Conservation (phyloP, 2,113 vertebrate species). For the Scatophagus argus region DNA sequence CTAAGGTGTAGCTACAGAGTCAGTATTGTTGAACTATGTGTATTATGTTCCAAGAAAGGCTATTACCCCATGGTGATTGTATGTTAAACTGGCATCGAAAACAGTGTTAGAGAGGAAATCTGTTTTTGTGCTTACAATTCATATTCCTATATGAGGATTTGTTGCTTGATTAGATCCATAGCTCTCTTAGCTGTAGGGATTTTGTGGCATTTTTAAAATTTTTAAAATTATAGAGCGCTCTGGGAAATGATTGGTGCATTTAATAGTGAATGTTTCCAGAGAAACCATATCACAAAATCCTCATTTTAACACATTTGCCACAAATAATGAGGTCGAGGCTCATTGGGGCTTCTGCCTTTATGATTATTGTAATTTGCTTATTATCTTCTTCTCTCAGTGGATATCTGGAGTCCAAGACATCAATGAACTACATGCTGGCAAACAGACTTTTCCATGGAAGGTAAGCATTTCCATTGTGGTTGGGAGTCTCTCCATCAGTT, state of each 20-base stretch:
- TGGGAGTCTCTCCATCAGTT: conserved; percentile 68
- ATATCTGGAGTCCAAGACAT: conserved; percentile 95
- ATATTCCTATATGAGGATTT: conserved; percentile 62
- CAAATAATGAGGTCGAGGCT: conserved; percentile 48
- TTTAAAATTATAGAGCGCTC: conserved; percentile 58
- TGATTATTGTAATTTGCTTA: conserved; percentile 66
- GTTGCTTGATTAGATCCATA: conserved; percentile 62
- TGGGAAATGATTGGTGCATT: conserved; percentile 45
- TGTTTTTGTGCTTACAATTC: conserved; percentile 60
- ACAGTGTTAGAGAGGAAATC: conserved; percentile 54
- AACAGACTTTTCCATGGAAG: conserved; percentile 94
- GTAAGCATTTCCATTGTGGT: conserved; percentile 86
- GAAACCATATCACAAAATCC: conserved; percentile 37
- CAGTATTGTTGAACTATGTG: conserved; percentile 16
- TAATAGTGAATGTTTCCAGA: conserved; percentile 36
- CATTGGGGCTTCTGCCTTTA: conserved; percentile 42
- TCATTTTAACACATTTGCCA: conserved; percentile 57
- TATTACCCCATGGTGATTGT: conserved; percentile 20
- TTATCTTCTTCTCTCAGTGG: conserved; percentile 78
- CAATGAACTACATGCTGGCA: conserved; percentile 96
- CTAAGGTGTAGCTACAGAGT: conserved; percentile 18
- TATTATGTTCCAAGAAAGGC: conserved; percentile 17
- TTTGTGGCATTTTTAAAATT: conserved; percentile 58
- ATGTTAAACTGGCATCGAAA: conserved; percentile 42
- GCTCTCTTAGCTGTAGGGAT: conserved; percentile 44